Base-by-base conservation (phyloP, 2,797 vertebrate genomes). In the Ptychobarbus kaznakovi region DNA sequence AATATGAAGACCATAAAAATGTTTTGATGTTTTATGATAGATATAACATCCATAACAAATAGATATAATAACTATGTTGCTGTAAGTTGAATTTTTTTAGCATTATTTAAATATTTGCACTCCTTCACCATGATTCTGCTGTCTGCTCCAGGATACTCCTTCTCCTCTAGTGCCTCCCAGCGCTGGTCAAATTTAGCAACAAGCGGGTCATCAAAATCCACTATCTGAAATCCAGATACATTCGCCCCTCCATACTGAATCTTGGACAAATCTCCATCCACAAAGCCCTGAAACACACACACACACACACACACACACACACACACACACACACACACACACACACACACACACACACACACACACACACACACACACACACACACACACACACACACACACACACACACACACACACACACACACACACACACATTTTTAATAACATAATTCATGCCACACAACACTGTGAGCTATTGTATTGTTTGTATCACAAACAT, bases 131-230 rank as follows among this genome's bases (percentile, higher is more conserved):
- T 91, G 79, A 95, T 95, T 65, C 92, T 91, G 89, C 95, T 99
- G 91, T 99, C 98, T 1, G 98, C 97, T 84, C 98, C 98, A 1
- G 98, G 98, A 89, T 99, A 99, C 89, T 99, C 98, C 77, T 99
- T 99, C 88, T 99, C 98, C 88, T 99, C 98, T 76, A 99, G 82
- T 1, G 97, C 97, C 86, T 98, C 98, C 98, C 98, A 99, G 66
- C 97, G 95, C 87, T 99, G 97, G 93, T 99, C 97, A 92, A 99
- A 99, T 91, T 99, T 99, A 87, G 97, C 96, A 69, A 99, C 98
- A 86, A 98, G 86, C 51, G 97, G 96, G 91, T 99, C 97, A n/a
- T 99, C 98, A 73, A 99, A 99, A 91, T 99, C 98, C 65, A 99
- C 98, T 18, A 99, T 99, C 93, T 99, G 98, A 94, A 99, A 99